Conservation (phyloP, 2,113 vertebrate genomes). For the Brachyhypopomus occidentalis region DNA sequence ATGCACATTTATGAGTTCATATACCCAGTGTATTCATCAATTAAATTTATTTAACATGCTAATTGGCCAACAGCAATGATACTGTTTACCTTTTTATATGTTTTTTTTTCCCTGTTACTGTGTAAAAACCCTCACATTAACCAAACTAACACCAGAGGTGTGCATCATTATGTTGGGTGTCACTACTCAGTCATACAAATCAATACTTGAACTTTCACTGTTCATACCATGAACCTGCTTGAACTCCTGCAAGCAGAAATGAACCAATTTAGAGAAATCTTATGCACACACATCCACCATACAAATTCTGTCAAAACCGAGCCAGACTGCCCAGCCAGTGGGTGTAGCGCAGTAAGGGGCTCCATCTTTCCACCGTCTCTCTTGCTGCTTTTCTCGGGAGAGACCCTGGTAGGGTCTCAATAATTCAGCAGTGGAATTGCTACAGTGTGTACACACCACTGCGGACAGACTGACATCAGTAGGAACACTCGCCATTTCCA, state of each 20-base stretch:
- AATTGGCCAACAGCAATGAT: conserved; percentile 2
- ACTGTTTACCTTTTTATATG: no score
- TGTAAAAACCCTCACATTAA: neutral
- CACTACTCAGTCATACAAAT: conserved; percentile 10
- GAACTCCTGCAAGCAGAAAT: conserved; percentile 27
- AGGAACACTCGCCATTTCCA: conserved; percentile 15
- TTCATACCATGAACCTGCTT: conserved; percentile 21
- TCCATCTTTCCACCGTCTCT: conserved; percentile 29
- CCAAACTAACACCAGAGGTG: neutral
- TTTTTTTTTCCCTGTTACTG: no score
- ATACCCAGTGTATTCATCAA: conserved; percentile 1
- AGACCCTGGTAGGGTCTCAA: conserved; percentile 43
- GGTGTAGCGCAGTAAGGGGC: conserved; percentile 28
- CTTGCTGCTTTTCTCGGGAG: conserved; percentile 27
- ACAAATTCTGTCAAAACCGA: conserved; percentile 5
- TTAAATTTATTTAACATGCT: conserved; percentile 14
- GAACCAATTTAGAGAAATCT: conserved; percentile 7
- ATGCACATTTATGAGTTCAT: neutral
- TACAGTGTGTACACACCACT: conserved; percentile 56
- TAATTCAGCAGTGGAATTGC: conserved; percentile 55
- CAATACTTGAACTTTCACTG: neutral
- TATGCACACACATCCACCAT: neutral
- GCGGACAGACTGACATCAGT: conserved; percentile 39
- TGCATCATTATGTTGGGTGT: conserved; percentile 8
- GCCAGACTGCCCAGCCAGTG: conserved; percentile 6